Evolutionary conservation across 2,888 invertebrate genomes (phyloP).

Genomic region (Boloria selene): DNA sequence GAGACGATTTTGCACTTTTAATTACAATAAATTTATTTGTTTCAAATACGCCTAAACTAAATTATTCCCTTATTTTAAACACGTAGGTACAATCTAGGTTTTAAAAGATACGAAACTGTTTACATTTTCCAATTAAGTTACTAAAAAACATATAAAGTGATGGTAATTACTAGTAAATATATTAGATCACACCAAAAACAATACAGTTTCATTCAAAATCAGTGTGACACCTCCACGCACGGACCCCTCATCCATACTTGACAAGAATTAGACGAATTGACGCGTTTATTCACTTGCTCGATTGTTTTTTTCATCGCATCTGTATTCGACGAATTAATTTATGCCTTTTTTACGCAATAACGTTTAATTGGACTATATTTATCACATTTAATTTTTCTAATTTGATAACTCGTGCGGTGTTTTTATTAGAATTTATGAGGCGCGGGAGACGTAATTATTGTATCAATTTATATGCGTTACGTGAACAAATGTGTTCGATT

Average conservation of each 20-base stretch:
- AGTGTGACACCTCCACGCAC: no score
- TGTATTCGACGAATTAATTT: constrained; percentile 67
- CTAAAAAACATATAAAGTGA: no score
- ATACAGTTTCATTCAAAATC: no score
- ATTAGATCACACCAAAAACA: no score
- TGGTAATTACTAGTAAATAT: no score
- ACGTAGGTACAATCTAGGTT: no score
- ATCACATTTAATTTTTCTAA: constrained; percentile 82
- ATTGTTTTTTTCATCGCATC: constrained; percentile 48
- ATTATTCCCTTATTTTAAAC: no score
- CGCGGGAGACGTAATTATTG: constrained; percentile 49
- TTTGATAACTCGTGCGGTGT: constrained; percentile 70
- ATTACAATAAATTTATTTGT: no score
- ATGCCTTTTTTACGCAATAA: constrained; percentile 83
- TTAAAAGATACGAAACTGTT: no score
- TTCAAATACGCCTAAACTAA: no score
- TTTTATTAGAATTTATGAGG: constrained; percentile 76
- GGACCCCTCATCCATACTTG: constrained; percentile 38
- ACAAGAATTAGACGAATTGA: constrained; percentile 52
- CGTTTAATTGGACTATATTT: constrained; percentile 80
- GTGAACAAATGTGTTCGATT: constrained; percentile 68
- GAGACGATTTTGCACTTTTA: no score
- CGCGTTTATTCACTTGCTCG: constrained; percentile 45
- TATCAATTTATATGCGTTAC: constrained; percentile 75
- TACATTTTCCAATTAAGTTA: no score